A percentile compares a stretch with the other conserved stretches of the same genome.
Evolutionary conservation across 1,140 invertebrate genomes (phyloP).

Genomic region (Philotrypesis tridentata): DNA sequence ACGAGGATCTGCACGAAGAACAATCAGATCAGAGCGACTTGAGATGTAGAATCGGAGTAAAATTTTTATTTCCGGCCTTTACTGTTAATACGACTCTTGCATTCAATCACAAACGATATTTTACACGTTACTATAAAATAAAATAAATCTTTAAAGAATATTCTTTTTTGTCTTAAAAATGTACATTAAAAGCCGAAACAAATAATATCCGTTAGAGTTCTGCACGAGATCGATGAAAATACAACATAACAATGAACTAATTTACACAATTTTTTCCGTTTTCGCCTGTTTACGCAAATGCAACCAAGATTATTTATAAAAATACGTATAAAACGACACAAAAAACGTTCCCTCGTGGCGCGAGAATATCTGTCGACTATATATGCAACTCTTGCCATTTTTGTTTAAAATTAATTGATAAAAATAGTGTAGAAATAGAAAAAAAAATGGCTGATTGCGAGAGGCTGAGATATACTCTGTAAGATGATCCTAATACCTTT

Average conservation of each 20-base stretch:
- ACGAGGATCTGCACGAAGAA: slow-evolving; percentile 11
- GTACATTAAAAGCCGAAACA: slow-evolving; percentile 17
- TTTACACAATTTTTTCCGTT: slow-evolving; percentile 22
- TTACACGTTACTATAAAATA: background rate
- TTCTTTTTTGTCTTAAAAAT: slow-evolving; percentile 7
- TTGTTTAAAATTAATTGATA: slow-evolving; percentile 55
- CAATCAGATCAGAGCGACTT: background rate
- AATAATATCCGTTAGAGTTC: slow-evolving; percentile 3
- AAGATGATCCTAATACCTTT: slow-evolving; percentile 31
- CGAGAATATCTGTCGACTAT: no score
- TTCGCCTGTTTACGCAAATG: slow-evolving; percentile 48
- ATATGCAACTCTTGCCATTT: slow-evolving; percentile 41
- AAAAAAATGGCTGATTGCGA: slow-evolving; percentile 31
- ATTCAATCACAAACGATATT: background rate
- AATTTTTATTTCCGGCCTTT: slow-evolving; percentile 30
- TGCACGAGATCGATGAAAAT: slow-evolving; percentile 35
- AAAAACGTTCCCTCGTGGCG: slow-evolving; percentile 26
- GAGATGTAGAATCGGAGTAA: background rate
- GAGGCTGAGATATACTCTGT: background rate
- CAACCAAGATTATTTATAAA: slow-evolving; percentile 43
- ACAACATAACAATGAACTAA: slow-evolving; percentile 36
- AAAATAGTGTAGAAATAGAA: slow-evolving; percentile 55
- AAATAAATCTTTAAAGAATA: slow-evolving; percentile 8
- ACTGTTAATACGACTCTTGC: background rate
- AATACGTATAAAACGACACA: background rate